A percentile compares a stretch with the other conserved stretches of the same genome.
phyloP scores from a whole-genome alignment of 2,797 vertebrate genomes.

The Luscinia megarhynchos region DNA sequence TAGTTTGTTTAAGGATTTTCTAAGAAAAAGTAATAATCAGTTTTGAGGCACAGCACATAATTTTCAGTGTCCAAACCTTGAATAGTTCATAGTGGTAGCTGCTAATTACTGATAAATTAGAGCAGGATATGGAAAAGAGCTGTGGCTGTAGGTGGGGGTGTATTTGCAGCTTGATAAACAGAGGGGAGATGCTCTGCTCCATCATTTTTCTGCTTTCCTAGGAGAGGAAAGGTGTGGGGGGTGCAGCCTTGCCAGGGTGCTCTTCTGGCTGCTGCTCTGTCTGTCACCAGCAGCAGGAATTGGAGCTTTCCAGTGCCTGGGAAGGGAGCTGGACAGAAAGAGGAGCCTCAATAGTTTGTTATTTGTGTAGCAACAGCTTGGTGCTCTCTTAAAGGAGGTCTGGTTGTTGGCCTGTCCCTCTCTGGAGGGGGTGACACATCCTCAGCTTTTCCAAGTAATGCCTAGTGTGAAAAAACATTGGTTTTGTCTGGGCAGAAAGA shows the following conservation, averaged over 20 bases:
- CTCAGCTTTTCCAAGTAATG: constrained; percentile 43
- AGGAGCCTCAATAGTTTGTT: constrained; percentile 56
- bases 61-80: not conserved
- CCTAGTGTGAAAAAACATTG: constrained; percentile 4
- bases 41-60: not conserved
- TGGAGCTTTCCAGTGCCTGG: constrained; percentile 15
- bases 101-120: not conserved
- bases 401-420: constrained; percentile 57
- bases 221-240: not conserved
- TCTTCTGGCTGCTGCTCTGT: not conserved
- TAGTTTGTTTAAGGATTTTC: not conserved
- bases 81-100: not conserved
- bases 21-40: not conserved
- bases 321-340: constrained; percentile 50
- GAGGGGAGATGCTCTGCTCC: not conserved
- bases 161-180: not conserved
- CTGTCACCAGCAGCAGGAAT: constrained; percentile 1
- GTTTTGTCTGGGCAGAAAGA: constrained; percentile 38
- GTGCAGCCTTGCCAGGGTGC: not conserved
- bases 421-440: constrained; percentile 46
- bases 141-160: not conserved
- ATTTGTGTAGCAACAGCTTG: constrained; percentile 48
- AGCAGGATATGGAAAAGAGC: not conserved
- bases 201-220: not conserved
- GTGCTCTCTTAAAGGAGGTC: constrained; percentile 39